Evolutionary conservation across 2,797 vertebrate species (phyloP), one percentile per base, ranked within the genome.

Genomic region (Malacoraja senta): DNA sequence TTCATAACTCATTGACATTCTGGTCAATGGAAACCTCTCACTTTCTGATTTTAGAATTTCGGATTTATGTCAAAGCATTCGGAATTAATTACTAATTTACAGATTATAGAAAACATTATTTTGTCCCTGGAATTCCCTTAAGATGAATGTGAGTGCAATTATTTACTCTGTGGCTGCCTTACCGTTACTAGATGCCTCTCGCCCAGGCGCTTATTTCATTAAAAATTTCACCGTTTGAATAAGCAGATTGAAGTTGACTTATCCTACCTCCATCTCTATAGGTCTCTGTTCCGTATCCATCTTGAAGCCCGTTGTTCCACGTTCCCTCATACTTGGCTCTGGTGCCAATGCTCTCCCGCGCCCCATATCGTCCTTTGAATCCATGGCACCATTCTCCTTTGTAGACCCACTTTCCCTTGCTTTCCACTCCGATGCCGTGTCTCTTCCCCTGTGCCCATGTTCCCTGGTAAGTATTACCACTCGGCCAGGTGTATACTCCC

Each of bases 401-500:
- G 97, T 99, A 99, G 95, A 98, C 97, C 99, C 99, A 99, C 96
- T 98, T 98, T 95, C 98, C 99, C 95, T 99, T 99, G 96, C 97
- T 99, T 97, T 99, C 99, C 95, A 99, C 95, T 65, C 99, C 99
- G 95, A 99, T 97, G 94, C 99, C 98, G 72, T 99, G 99, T 95
- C 99, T 97, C 96, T 99, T 99, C 95, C 99, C 99, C 96, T 99
- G 98, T 84, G 98, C 98, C 99, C 99, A 99, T 95, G 98, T 99
- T 96, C 99, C 99, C 96, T 98, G 98, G 96, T 97, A 99, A 95
- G 98, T 99, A 98, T 99, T 99, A 94, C 98, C 98, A 21, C 98
- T 99, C 94, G 99, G 99, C 99, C 99, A 99, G 74, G 99, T 99
- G 97, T 99, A 99, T 96, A 99, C 97, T 79, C 99, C 99, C 97